Base-by-base conservation (phyloP, 2,113 vertebrate species). In the Orthonyx spaldingii region DNA sequence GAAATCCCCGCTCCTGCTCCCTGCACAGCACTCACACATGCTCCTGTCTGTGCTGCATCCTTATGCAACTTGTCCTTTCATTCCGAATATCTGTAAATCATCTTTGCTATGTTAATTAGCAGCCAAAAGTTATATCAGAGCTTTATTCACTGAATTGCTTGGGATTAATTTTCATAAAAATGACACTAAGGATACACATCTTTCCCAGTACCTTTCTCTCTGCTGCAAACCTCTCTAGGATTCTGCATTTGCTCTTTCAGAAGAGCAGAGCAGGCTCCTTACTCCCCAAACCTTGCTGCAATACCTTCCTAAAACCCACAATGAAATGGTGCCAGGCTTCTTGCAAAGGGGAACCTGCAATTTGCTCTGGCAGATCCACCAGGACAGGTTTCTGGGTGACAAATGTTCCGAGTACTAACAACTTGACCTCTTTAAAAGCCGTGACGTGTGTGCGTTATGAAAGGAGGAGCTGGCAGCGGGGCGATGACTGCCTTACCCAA, bases 341-440 rank as follows among this genome's bases (percentile, higher is more conserved):
- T 60, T 32, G 37, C 0, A 0, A 79, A 84, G 76, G 61, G 74
- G 85, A 66, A 70, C 56, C 50, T 47, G 44, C 65, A 66, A 26
- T 84, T 83, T 75, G n/a, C 77, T 50, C 53, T 4, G 10, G 83
- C 44, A 68, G 86, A 89, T 93, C 39, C 57, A 37, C 85, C 66
- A 49, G 76, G 69, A 84, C n/a, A 46, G 65, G 90, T 90, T 96
- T 94, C 57, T 80, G 66, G 82, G 71, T 90, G 93, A 61, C 63
- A 53, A 81, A 60, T 46, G 63, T 27, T 22, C n/a, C 0, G 8
- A 83, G 66, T 4, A n/a, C 56, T 20, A 76, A 55, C 77, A 61
- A 9, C 76, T 0, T 61, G 94, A 84, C 77, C 90, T 93, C 80
- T 84, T 95, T 91, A 84, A 27, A 32, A 84, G 90, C 71, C 0